These are phyloP conservation scores for Abrostola tripartita DNA, from an alignment of 2,888 invertebrate genomes.

Conservation along the genomic window DNA sequence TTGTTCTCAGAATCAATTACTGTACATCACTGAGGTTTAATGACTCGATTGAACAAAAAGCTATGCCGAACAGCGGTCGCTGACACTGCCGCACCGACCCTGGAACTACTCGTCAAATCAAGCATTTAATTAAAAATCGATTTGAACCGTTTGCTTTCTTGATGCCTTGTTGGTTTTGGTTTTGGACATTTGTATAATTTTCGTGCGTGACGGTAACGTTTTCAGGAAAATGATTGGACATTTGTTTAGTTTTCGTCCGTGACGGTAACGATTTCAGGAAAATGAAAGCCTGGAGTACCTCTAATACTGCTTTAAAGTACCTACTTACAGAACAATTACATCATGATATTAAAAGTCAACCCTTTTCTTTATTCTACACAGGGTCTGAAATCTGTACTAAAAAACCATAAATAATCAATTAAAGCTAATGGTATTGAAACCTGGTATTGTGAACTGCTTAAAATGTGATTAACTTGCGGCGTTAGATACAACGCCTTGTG, in stretches of 20 bases:
- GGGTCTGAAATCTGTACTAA: too few species aligned
- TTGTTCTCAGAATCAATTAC: conserved; percentile 75
- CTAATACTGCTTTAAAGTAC: too few species aligned
- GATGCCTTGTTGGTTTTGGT: conserved; percentile 18
- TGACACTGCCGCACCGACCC: conserved; percentile 54
- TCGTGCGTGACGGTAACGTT: conserved; percentile 12
- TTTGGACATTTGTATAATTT: conserved; percentile 8
- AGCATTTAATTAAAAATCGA: conserved; percentile 55
- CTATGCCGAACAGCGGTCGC: conserved; percentile 59
- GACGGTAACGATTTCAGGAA: conserved; percentile 14
- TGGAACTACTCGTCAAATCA: conserved; percentile 45
- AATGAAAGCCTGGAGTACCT: not conserved
- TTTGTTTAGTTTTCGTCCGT: conserved; percentile 12
- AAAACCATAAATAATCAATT: too few species aligned
- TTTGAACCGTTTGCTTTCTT: conserved; percentile 34
- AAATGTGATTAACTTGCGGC: too few species aligned
- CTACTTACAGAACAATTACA: too few species aligned
- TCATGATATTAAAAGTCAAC: too few species aligned
- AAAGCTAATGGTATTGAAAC: too few species aligned
- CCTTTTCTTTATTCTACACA: too few species aligned
- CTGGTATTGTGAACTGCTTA: too few species aligned
- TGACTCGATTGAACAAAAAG: conserved; percentile 70
- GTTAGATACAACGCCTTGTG: too few species aligned
- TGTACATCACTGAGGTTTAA: conserved; percentile 61
- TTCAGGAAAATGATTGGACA: conserved; percentile 15